A percentile compares a stretch with the other conserved stretches of the same genome.
These are phyloP conservation scores for Wiebesia pumilae DNA, from an alignment of 1,140 invertebrate genomes.

Conservation along the genomic window DNA sequence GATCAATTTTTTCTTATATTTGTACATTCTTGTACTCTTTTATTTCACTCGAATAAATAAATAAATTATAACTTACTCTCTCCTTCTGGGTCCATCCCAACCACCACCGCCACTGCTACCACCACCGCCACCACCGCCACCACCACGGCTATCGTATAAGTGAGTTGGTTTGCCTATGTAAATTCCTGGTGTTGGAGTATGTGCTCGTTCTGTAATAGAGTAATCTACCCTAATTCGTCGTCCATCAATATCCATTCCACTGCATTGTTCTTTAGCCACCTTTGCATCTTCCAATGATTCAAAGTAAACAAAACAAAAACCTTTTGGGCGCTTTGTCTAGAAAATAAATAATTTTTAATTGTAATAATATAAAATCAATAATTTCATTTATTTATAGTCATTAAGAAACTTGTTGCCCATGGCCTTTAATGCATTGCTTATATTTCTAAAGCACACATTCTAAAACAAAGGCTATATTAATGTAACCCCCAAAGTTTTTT, in stretches of 20 bases:
- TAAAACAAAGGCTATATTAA: constrained; percentile 68
- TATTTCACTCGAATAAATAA: not conserved
- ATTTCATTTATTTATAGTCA: not conserved
- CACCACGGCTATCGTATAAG: constrained; percentile 64
- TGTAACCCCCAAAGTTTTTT: constrained; percentile 59
- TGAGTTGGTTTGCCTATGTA: constrained; percentile 96
- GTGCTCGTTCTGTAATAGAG: constrained; percentile 97
- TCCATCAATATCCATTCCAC: constrained; percentile 95
- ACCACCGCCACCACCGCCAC: constrained; percentile 56
- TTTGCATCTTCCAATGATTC: constrained; percentile 92
- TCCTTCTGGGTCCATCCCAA: constrained; percentile 66
- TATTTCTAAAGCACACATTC: constrained; percentile 64
- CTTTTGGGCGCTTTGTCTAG: constrained; percentile 92
- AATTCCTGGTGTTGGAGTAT: constrained; percentile 97
- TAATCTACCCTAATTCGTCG: constrained; percentile 95
- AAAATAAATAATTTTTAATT: constrained; percentile 53
- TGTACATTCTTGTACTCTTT: not conserved
- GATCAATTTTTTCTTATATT: too few species aligned
- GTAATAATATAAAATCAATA: not conserved
- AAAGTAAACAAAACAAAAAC: constrained; percentile 98
- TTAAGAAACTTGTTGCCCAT: constrained; percentile 63
- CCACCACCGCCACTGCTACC: constrained; percentile 54
- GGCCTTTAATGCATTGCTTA: constrained; percentile 69
- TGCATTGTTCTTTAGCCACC: constrained; percentile 94
- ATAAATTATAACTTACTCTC: constrained; percentile 74